phyloP scores from a whole-genome alignment of 1,140 invertebrate genomes.

The Drosophila leontia region DNA sequence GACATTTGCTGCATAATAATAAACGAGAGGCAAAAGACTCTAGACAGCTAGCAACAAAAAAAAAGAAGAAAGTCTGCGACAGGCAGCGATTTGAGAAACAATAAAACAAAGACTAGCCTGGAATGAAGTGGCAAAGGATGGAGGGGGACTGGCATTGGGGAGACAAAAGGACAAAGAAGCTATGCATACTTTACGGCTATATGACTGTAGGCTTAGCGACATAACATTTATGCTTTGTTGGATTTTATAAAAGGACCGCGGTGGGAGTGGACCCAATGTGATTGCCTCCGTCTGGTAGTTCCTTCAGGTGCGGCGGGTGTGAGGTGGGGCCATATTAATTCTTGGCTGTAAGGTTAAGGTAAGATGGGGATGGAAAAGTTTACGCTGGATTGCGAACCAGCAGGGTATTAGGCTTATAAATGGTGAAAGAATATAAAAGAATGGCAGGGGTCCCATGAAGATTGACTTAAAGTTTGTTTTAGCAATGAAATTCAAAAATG shows the following conservation, averaged over 20 bases:
- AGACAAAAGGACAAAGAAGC: slow-evolving; percentile 49
- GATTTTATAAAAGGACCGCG: slow-evolving; percentile 44
- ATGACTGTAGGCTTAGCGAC: slow-evolving; percentile 61
- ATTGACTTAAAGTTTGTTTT: slow-evolving; percentile 1
- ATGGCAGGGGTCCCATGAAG: background rate
- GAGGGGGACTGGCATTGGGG: background rate
- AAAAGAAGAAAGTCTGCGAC: slow-evolving; percentile 44
- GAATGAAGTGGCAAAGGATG: slow-evolving; percentile 18
- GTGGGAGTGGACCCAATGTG: slow-evolving; percentile 10
- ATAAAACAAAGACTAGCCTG: slow-evolving; percentile 58
- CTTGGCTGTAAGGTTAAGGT: slow-evolving; percentile 53
- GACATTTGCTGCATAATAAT: slow-evolving; percentile 64
- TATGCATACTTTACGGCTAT: slow-evolving; percentile 55
- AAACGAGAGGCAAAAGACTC: slow-evolving; percentile 38
- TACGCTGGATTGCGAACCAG: slow-evolving; percentile 30
- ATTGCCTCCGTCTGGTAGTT: slow-evolving; percentile 59
- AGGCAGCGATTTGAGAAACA: slow-evolving; percentile 60
- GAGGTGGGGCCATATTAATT: slow-evolving; percentile 44
- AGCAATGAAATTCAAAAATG: background rate
- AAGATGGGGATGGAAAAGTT: slow-evolving; percentile 40
- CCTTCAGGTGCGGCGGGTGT: slow-evolving; percentile 15
- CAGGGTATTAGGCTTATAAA: slow-evolving; percentile 45
- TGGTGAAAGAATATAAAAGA: slow-evolving; percentile 4
- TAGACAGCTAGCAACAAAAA: slow-evolving; percentile 16
- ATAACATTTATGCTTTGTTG: slow-evolving; percentile 62